Evolutionary conservation across 2,797 vertebrate genomes (phyloP).

Genomic region (Poliocrania exsul): DNA sequence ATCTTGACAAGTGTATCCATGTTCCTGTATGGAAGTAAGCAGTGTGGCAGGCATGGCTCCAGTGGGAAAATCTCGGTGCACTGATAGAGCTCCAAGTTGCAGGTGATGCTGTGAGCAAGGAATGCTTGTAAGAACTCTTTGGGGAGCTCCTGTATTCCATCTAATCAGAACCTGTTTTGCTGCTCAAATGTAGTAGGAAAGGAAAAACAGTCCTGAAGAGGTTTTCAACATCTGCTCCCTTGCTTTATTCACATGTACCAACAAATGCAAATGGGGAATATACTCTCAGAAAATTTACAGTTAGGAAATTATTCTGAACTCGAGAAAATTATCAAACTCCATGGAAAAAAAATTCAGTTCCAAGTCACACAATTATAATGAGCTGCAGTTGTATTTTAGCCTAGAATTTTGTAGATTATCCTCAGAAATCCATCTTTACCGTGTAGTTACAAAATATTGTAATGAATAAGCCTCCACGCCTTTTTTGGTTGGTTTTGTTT

Average conservation of each 20-base stretch:
- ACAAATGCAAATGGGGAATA: background rate
- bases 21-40: background rate
- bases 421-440: background rate
- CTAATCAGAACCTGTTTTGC: constrained; percentile 1
- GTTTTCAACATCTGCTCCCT: constrained; percentile 29
- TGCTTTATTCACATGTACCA: background rate
- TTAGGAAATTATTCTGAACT: background rate
- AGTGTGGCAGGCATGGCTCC: rapidly evolving
- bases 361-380: background rate
- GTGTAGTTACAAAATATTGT: background rate
- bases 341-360: background rate
- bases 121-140: background rate
- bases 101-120: background rate
- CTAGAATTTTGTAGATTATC: background rate
- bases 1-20: background rate
- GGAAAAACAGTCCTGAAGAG: constrained; percentile 2
- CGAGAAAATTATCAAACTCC: background rate
- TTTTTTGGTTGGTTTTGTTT: background rate
- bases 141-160: background rate
- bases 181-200: background rate
- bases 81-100: background rate
- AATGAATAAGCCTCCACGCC: background rate
- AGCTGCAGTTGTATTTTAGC: background rate
- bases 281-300: background rate
- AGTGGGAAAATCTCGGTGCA: background rate